Conservation (phyloP, 2,113 vertebrate species). For the Rhinolophus sinicus region DNA sequence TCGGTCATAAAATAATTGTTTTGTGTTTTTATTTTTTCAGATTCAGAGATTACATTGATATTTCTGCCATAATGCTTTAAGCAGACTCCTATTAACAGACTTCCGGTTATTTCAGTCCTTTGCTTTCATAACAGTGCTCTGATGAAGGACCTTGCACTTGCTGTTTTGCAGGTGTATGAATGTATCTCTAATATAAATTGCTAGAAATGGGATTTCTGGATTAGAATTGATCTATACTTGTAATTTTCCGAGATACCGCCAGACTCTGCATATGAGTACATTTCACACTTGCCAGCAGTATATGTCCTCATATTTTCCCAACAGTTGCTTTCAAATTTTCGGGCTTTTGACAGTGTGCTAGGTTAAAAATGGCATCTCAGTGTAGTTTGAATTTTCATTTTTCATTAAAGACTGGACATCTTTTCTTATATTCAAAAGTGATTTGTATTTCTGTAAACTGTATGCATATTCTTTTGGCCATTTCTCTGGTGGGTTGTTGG, state of each 20-base stretch:
- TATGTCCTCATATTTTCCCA: neutral
- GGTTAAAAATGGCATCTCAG: neutral
- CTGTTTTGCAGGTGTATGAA: neutral
- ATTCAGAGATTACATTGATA: neutral
- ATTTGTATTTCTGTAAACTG: neutral
- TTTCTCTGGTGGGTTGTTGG: neutral
- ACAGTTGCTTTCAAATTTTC: neutral
- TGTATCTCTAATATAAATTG: neutral
- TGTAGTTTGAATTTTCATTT: neutral
- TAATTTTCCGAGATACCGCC: neutral
- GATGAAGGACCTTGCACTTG: neutral
- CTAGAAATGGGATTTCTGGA: neutral
- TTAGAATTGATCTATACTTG: neutral
- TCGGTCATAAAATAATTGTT: neutral
- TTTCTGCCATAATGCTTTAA: neutral
- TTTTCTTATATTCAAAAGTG: neutral
- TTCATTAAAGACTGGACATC: neutral
- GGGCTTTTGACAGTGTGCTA: neutral
- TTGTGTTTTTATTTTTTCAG: neutral
- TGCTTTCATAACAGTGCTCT: neutral
- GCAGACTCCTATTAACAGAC: neutral
- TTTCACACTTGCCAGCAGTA: fast-evolving
- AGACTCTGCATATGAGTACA: neutral
- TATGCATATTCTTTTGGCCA: neutral
- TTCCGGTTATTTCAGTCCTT: neutral